Base-by-base conservation (phyloP, 2,797 vertebrate species). In the Sebastes itinus region DNA sequence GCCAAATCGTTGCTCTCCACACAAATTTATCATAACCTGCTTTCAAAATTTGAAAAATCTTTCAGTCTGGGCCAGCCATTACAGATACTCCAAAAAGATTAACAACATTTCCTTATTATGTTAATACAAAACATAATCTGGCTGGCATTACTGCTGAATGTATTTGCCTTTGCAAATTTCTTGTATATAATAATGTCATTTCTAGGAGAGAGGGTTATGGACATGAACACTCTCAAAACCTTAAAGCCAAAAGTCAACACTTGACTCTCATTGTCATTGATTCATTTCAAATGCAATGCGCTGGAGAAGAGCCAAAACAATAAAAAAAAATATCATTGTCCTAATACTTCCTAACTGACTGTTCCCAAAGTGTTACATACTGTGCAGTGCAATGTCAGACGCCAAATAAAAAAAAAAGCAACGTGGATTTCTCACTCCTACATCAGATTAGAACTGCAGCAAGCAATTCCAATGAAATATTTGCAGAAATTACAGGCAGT, bases 391-490 rank as follows among this genome's bases (percentile, higher is more conserved):
- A 28, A 28, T 28, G 27, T 28, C 27, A 28, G 27, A 28, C 5
- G 27, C 27, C 27, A 28, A 28, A 28, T 28, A 0, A 28, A 76
- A 67, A 75, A 55, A 69, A 67, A 56, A 64, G 30, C 56, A 42
- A 32, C 25, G 54, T 30, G 30, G 14, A 66, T 72, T 27, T 42
- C 25, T 77, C 64, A 38, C 35, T 62, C 23, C 23, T 67, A 30
- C 49, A 28, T 81, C 35, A 82, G 67, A 72, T 70, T 22, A n/a
- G 4, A 13, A 73, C 13, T 23, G 23, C 75, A 74, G 72, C 25
- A 62, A 84, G 56, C 54, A 69, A 54, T 62, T 72, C 2, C 30
- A 18, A 11, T 58, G 68, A 85, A 86, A 83, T 56, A 61, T 75
- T 55, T 65, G 23, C 32, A 68, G 72, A 77, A 75, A 67, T 80